Conservation (phyloP, 37 sponge, comb jelly and placozoan species). For the Aphrocallistes beatrix region DNA sequence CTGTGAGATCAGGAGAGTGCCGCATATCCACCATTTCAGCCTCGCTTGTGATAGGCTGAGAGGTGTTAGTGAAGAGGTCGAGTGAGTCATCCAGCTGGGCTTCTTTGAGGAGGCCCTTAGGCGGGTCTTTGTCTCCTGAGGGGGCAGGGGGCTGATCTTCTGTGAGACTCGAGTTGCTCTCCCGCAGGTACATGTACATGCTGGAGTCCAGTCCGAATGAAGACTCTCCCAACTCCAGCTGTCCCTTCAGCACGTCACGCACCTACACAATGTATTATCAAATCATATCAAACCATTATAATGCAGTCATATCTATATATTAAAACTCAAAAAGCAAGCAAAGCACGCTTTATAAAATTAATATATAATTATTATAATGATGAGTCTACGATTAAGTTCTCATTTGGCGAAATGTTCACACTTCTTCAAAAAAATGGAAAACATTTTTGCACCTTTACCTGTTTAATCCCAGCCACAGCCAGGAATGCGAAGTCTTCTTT, state of each 20-base stretch:
- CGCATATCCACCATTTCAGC: constrained; percentile 4
- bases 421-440: no score
- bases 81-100: not conserved
- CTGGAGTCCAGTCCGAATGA: not conserved
- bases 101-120: not conserved
- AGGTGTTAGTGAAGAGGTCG: not conserved
- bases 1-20: not conserved
- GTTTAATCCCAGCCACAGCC: constrained; percentile 12
- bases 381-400: no score
- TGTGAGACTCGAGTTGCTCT: not conserved
- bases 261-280: not conserved
- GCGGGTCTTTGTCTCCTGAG: not conserved
- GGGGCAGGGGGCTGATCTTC: not conserved
- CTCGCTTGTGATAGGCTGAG: not conserved
- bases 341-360: no score
- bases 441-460: no score
- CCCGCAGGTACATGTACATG: not conserved
- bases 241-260: not conserved
- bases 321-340: no score
- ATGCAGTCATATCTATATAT: no score
- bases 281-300: no score
- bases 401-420: no score
- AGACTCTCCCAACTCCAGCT: not conserved
- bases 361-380: no score
- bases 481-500: not conserved